Conservation (phyloP, 2,113 vertebrate genomes). For the Prionailurus bengalensis region DNA sequence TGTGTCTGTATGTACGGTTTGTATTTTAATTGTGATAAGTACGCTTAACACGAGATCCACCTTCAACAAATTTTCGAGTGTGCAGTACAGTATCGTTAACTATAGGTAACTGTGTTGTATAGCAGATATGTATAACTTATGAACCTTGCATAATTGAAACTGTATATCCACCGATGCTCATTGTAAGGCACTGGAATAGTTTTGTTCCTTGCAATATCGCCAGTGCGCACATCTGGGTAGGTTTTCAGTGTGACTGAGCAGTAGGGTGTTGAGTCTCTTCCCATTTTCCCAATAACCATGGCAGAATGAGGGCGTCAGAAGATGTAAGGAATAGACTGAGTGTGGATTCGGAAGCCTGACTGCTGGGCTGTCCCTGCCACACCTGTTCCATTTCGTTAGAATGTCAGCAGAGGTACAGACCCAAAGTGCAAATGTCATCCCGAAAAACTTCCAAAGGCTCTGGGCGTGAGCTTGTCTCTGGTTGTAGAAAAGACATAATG, state of each 20-base stretch:
- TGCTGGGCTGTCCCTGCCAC: accelerated
- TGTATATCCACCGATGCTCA: not conserved
- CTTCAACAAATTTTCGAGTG: not conserved
- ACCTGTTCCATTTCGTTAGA: not conserved
- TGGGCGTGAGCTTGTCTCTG: not conserved
- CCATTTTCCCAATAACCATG: not conserved
- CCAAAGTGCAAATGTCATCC: too few relatives aligned
- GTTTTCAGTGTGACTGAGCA: not conserved
- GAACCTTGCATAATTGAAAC: not conserved
- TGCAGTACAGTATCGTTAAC: not conserved
- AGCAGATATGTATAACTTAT: not conserved
- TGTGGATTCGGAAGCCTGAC: not conserved
- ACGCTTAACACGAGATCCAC: not conserved
- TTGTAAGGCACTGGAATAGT: not conserved
- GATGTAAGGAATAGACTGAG: not conserved
- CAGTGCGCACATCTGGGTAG: too few relatives aligned
- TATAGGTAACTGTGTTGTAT: too few relatives aligned
- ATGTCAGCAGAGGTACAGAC: not conserved
- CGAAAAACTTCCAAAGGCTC: not conserved
- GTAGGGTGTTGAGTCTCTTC: not conserved
- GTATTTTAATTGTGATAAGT: not conserved
- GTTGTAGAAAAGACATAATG: not conserved
- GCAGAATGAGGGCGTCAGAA: not conserved
- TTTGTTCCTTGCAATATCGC: not conserved
- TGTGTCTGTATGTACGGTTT: not conserved